phyloP scores from a whole-genome alignment of 1,140 invertebrate genomes.

The Gonioctena quinquepunctata region DNA sequence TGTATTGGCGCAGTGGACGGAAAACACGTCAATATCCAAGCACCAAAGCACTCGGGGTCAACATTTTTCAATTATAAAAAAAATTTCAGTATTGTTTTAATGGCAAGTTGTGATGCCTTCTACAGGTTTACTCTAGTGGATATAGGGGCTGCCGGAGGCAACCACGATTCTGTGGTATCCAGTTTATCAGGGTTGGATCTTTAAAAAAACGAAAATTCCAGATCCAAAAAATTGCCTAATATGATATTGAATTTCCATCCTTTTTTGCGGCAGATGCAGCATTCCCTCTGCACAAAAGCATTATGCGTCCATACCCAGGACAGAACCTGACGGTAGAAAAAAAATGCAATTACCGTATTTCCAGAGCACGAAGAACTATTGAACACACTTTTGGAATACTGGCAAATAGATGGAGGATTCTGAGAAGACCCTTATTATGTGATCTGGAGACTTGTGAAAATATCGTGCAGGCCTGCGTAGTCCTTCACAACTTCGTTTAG shows the following conservation, averaged over 20 bases:
- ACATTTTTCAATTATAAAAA: conserved; percentile 56
- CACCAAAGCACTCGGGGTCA: conserved; percentile 46
- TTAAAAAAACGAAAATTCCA: neutral
- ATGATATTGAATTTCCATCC: neutral
- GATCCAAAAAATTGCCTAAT: neutral
- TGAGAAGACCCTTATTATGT: neutral
- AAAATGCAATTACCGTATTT: neutral
- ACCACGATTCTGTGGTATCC: conserved; percentile 1
- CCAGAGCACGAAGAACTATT: neutral
- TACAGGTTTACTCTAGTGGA: conserved; percentile 8
- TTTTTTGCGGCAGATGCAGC: neutral
- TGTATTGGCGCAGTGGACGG: conserved; percentile 56
- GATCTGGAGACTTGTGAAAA: too few relatives aligned
- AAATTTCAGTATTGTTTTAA: neutral
- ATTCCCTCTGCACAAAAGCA: neutral
- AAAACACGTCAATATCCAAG: conserved; percentile 54
- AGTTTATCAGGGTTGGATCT: neutral
- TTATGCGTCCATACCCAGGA: neutral
- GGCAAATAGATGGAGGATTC: conserved; percentile 3
- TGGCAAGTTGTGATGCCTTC: neutral
- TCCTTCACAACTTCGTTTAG: too few relatives aligned
- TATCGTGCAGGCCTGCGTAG: too few relatives aligned
- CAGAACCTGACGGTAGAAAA: neutral
- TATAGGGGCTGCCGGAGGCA: neutral
- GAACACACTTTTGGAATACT: neutral